Conservation (phyloP, 2,113 vertebrate genomes). For the Sinocyclocheilus maitianheensis region DNA sequence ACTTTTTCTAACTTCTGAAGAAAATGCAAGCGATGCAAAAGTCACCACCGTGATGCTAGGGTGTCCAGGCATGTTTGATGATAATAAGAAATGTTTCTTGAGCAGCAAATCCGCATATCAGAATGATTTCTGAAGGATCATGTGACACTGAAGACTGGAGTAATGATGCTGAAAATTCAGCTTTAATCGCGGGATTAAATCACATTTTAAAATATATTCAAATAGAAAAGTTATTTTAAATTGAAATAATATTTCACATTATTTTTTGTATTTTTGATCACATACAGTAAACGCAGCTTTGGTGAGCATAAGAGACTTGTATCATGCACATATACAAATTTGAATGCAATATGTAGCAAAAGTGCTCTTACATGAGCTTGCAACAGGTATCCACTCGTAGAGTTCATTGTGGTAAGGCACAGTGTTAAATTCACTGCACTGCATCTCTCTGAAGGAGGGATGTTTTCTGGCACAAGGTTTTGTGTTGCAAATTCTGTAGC, state of each 20-base stretch:
- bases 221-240: neutral
- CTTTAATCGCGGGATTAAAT: neutral
- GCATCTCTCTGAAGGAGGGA: constrained; percentile 94
- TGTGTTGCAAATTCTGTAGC: constrained; percentile 89
- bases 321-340: neutral
- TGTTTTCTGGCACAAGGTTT: constrained; percentile 75
- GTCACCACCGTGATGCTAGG: too few species aligned
- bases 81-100: neutral
- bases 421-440: constrained; percentile 96
- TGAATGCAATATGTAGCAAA: neutral
- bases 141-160: neutral
- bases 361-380: constrained; percentile 76
- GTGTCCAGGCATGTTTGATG: neutral
- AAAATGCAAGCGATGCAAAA: neutral
- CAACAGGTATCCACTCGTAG: constrained; percentile 88
- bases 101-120: neutral
- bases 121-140: neutral
- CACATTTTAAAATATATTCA: neutral
- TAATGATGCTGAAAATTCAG: neutral
- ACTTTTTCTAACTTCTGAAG: neutral
- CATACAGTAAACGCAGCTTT: neutral
- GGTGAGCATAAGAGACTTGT: neutral
- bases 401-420: constrained; percentile 92
- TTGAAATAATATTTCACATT: neutral
- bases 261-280: neutral